Percentiles rank a stretch among this genome's conserved stretches.
phyloP scores from a whole-genome alignment of 2,888 invertebrate species.

The Conomelus anceps region DNA sequence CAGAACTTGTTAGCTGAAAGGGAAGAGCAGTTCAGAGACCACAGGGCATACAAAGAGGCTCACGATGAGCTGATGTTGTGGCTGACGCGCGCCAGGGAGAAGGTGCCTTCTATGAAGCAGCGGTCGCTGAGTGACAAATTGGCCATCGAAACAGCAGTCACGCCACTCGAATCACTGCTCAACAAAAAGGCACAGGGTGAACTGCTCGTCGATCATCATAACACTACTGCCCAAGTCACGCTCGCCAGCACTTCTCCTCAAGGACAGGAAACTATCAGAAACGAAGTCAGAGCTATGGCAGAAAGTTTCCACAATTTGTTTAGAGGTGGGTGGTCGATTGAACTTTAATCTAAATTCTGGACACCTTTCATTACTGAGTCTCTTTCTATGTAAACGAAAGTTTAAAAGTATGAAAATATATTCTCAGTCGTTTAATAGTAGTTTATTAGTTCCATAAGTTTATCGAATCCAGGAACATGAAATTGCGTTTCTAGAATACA shows the following conservation, averaged over 20 bases:
- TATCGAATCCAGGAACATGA: too few species aligned
- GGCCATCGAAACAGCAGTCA: constrained; percentile 80
- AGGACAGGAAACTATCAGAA: constrained; percentile 72
- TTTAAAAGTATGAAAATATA: too few species aligned
- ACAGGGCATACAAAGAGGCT: constrained; percentile 82
- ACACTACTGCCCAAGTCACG: constrained; percentile 81
- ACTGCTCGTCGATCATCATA: constrained; percentile 74
- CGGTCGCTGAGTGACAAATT: constrained; percentile 77
- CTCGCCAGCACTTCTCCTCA: constrained; percentile 72
- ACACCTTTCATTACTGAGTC: too few species aligned
- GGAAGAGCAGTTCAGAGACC: constrained; percentile 81
- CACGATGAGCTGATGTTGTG: constrained; percentile 84
- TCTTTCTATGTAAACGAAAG: too few species aligned
- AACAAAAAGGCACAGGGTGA: constrained; percentile 90
- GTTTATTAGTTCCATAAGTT: too few species aligned
- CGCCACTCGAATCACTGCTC: constrained; percentile 74
- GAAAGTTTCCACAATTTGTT: constrained; percentile 80
- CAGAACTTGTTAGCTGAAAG: constrained; percentile 64
- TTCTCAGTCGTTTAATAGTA: too few species aligned
- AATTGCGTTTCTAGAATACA: too few species aligned
- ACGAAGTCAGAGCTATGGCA: constrained; percentile 76
- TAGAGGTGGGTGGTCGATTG: constrained; percentile 46
- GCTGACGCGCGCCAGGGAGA: constrained; percentile 81
- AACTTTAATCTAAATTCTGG: neutral
- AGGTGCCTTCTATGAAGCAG: constrained; percentile 79